Base-by-base conservation (phyloP, 2,797 vertebrate species). In the Cottoperca gobio region DNA sequence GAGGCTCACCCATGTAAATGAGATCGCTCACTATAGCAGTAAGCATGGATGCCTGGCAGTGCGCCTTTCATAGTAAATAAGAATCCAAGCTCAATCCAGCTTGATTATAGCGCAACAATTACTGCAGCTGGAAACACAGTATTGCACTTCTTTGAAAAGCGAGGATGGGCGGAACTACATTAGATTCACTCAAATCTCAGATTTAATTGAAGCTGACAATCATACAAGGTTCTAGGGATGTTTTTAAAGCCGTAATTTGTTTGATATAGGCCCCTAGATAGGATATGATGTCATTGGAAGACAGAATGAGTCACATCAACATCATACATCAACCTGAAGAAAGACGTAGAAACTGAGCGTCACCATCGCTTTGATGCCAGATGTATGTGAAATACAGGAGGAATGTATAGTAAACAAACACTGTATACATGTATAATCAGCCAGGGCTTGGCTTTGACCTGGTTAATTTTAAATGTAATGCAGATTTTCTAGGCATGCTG, bases 131-230 rank as follows among this genome's bases (percentile, higher is more conserved):
- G 46, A 79, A 75, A 73, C 46, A 68, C 53, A 67, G 78, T 23
- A 67, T 57, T 57, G 37, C 42, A 23, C 52, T 42, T 77, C 76
- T 82, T 75, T 78, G 46, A 82, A 85, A 81, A 75, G 71, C 52
- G 39, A 1, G 17, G 57, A 76, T 80, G 76, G 75, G 48, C 35
- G 37, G 69, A 88, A 81, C 57, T 78, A 77, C 78, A 88, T 87
- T 87, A 67, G 66, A 83, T 79, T 59, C 79, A 80, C 73, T 86
- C 26, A 82, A 77, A 86, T 84, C 64, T 1, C 13, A 53, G 72
- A 82, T 87, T 81, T 86, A 89, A 90, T 88, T 86, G 79, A 82
- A 81, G 58, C 70, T 80, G 82, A 76, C 79, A 88, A 79, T 79
- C 58, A 50, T 72, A 64, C 71, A 52, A 75, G 54, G 66, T 79